Conservation (phyloP, 2,113 vertebrate species). For the Lophura nycthemera region DNA sequence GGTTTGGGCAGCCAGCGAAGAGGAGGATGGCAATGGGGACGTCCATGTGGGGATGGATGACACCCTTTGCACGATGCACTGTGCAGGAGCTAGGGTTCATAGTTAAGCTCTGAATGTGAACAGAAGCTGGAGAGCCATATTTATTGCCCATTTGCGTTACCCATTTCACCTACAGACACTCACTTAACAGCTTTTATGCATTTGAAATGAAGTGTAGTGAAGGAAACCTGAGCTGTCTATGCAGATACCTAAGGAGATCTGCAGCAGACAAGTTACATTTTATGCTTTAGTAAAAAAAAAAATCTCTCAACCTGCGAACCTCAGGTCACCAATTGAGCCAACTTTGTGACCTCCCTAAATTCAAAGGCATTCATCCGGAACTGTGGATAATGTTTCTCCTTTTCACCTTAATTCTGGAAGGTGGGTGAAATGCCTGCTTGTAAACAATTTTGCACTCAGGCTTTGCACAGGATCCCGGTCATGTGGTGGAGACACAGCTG, state of each 20-base stretch:
- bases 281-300: not conserved
- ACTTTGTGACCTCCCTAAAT: not conserved
- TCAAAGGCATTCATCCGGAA: not conserved
- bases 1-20: not conserved
- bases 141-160: not conserved
- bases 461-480: not conserved
- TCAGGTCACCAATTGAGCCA: not conserved
- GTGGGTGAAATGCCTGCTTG: not conserved
- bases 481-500: not conserved
- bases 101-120: not conserved
- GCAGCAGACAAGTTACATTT: not conserved
- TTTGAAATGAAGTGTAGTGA: not conserved
- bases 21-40: not conserved
- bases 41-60: fast-evolving
- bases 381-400: not conserved
- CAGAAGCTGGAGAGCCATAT: not conserved
- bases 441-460: not conserved
- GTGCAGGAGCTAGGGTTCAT: not conserved
- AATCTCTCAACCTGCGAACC: not conserved
- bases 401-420: not conserved
- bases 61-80: fast-evolving
- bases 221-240: not conserved
- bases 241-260: not conserved
- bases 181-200: not conserved
- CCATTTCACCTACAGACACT: not conserved